Base-by-base conservation (phyloP, 2,797 vertebrate genomes). In the Phataginus tricuspis region DNA sequence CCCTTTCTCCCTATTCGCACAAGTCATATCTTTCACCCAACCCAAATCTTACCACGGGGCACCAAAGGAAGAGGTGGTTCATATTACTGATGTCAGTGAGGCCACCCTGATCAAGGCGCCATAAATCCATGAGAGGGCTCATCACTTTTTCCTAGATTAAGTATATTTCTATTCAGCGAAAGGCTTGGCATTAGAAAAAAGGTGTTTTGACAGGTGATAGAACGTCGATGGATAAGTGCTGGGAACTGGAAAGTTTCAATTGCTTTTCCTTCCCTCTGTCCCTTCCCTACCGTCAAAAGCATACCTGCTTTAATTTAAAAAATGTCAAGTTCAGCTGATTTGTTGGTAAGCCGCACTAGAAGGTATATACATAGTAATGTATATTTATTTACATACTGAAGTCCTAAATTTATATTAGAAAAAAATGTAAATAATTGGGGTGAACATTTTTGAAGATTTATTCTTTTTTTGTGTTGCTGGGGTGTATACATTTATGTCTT, bases 381-480 rank as follows among this genome's bases (percentile, higher is more conserved):
- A 99, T 99, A 99, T 99, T 99, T 99, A 99, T 99, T 99, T 99
- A 98, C 98, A 99, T 99, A 99, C 98, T 97, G 98, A 98, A 99
- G 98, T 98, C 98, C 98, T 99, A 98, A 98, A 99, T 99, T 99
- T 99, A 98, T 99, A 99, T 99, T 98, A 98, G 98, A 98, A 98
- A 98, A 98, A 98, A 98, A 98, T 99, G 99, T 99, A 99, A 98
- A 99, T 99, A 99, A 99, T 98, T 98, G 97, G 99, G 99, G 99
- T 98, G 98, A 98, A 98, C 96, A 98, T 99, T 99, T 98, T 98
- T 98, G 98, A 98, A 98, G 98, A 98, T 98, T 98, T 98, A 98
- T 98, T 98, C 98, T 98, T 45, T 98, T 98, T 98, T 98, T 98
- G 98, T 98, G 98, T 98, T 99, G 98, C 98, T 98, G 98, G 98